These are phyloP conservation scores for Zygaena filipendulae DNA, from an alignment of 2,888 invertebrate genomes.

Conservation along the genomic window DNA sequence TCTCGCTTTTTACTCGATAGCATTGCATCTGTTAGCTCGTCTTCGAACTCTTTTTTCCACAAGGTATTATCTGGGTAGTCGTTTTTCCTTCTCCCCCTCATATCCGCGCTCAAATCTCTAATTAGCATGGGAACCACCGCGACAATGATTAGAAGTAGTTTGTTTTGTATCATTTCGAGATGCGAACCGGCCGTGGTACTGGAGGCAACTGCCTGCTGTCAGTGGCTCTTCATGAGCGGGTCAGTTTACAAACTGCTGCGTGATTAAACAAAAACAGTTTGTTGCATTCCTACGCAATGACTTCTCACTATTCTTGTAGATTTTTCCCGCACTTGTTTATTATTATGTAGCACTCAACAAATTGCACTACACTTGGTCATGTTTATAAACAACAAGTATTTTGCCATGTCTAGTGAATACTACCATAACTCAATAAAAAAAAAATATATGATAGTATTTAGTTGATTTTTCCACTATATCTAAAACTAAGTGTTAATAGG, in stretches of 20 bases:
- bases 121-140: no score
- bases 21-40: constrained; percentile 47
- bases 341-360: no score
- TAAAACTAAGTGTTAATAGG: no score
- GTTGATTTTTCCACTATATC: no score
- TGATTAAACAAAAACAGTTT: constrained; percentile 33
- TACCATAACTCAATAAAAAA: no score
- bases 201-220: constrained; percentile 25
- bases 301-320: constrained; percentile 24
- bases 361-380: constrained; percentile 20
- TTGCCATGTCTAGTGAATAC: no score
- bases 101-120: no score
- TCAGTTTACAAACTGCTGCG: constrained; percentile 33
- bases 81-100: constrained; percentile 26
- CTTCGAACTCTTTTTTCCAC: constrained; percentile 57
- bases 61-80: constrained; percentile 32
- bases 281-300: constrained; percentile 24
- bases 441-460: no score
- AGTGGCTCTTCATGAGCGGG: constrained; percentile 12
- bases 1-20: constrained; percentile 28
- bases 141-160: no score
- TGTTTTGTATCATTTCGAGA: constrained; percentile 30
- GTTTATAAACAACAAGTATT: constrained; percentile 28
- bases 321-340: constrained; percentile 26
- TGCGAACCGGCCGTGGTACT: constrained; percentile 23